A percentile compares a stretch with the other conserved stretches of the same genome.
Conservation (phyloP, 2,113 vertebrate genomes). For the Eolophus roseicapilla region DNA sequence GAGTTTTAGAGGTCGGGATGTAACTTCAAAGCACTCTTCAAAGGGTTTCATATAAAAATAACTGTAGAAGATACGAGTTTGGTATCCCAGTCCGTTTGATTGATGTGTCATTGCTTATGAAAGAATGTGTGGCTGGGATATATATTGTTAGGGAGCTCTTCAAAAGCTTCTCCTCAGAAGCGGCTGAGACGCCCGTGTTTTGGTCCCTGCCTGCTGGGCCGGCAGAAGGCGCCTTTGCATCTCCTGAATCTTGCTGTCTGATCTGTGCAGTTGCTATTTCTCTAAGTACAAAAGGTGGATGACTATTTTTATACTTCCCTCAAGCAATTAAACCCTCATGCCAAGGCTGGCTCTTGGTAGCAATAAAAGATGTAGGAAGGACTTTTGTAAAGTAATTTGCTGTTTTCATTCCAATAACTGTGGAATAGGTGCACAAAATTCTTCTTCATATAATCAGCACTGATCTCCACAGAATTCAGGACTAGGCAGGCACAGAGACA, state of each 20-base stretch:
- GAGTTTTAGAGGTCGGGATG: not conserved
- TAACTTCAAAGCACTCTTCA: conserved; percentile 42
- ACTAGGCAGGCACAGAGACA: not conserved
- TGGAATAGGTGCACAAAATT: not conserved
- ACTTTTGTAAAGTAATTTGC: not conserved
- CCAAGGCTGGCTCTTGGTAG: not conserved
- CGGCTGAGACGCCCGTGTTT: rapidly evolving
- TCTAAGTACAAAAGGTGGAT: not conserved
- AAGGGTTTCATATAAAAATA: conserved; percentile 37
- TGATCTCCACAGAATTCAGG: not conserved
- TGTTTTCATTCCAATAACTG: not conserved
- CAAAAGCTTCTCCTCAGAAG: not conserved
- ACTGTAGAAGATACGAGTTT: not conserved
- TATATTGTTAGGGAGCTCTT: not conserved
- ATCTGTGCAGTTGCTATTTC: not conserved
- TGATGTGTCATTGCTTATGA: not conserved
- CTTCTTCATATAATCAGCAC: not conserved
- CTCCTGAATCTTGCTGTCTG: not conserved
- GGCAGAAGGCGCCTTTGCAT: not conserved
- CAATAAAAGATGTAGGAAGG: not conserved
- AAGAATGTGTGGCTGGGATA: not conserved
- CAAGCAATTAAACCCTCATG: rapidly evolving
- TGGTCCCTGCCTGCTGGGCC: not conserved
- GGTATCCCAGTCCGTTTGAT: not conserved
- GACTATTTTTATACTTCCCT: not conserved